Evolutionary conservation across 2,888 invertebrate genomes (phyloP).

Genomic region (Patella pellucida): DNA sequence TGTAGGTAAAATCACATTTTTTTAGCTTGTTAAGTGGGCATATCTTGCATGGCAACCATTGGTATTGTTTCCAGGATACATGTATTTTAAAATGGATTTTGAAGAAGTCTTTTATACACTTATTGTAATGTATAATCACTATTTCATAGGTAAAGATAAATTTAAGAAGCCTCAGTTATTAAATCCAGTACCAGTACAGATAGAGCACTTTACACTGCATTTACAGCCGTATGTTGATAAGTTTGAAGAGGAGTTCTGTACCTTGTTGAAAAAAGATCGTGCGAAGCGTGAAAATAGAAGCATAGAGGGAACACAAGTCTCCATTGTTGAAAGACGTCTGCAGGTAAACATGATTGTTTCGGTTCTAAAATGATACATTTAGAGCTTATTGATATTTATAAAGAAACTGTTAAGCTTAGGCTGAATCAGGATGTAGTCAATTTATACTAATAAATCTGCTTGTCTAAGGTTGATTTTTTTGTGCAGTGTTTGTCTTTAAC

Average conservation of each 20-base stretch:
- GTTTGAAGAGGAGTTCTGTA: slow-evolving; percentile 69
- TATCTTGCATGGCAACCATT: too few relatives aligned
- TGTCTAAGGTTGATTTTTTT: too few relatives aligned
- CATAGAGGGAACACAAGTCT: slow-evolving; percentile 49
- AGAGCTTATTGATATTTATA: neutral
- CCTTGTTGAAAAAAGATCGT: slow-evolving; percentile 62
- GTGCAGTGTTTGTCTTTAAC: too few relatives aligned
- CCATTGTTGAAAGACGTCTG: slow-evolving; percentile 62
- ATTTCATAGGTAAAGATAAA: slow-evolving; percentile 49
- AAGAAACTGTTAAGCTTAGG: neutral
- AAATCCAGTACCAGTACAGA: slow-evolving; percentile 48
- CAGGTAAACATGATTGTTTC: slow-evolving; percentile 45
- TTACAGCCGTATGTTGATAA: slow-evolving; percentile 63
- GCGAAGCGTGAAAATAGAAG: slow-evolving; percentile 49
- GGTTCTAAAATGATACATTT: neutral
- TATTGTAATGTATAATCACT: too few relatives aligned
- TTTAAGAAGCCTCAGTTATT: slow-evolving; percentile 59
- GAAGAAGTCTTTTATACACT: too few relatives aligned
- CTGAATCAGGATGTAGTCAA: too few relatives aligned
- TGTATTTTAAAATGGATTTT: too few relatives aligned
- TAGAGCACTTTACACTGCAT: slow-evolving; percentile 60
- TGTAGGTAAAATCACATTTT: too few relatives aligned
- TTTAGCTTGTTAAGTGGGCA: too few relatives aligned
- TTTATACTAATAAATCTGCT: too few relatives aligned
- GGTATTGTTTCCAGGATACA: too few relatives aligned